Base-by-base conservation (phyloP, 2,113 vertebrate species). In the Rostratula benghalensis region DNA sequence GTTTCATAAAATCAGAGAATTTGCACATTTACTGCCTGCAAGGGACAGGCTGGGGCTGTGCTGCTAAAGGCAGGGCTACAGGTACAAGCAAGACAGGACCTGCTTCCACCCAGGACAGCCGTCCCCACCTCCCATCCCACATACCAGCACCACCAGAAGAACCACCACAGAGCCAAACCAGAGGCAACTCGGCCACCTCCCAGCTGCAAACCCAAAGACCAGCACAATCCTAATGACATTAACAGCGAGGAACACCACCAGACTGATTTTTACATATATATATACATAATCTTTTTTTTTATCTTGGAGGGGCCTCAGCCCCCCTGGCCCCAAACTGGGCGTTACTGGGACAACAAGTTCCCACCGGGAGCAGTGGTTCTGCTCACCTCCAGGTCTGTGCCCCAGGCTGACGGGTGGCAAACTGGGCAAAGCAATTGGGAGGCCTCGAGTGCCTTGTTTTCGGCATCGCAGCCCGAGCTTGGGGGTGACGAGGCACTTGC, bases 81-180 rank as follows among this genome's bases (percentile, higher is more conserved):
- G 35, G 12, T 11, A 5, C 5, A 3, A 3, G 2, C 10, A 18
- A 1, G 13, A 1, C 45, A 4, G 9, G 59, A 10, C 22, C 91
- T 1, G 37, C 63, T 71, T 7, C 70, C 77, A 19, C 6, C 30
- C 31, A 4, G 65, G 6, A 71, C 6, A 48, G 2, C 9, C 43
- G 1, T 70, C 11, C 63, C 76, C 35, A 5, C 5, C 7, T 4
- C 51, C 77, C 1, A 1, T 13, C 68, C 85, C 61, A 4, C 0
- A 1, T 53, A 2, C 51, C 83, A 15, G 33, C 46, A 13, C 28
- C 33, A 0, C 30, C 37, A 39, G 39, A 39, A 20, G 57, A 50
- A 13, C n/a, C 80, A 4, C 28, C 65, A 1, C 9, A 2, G 39
- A 41, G 56, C 54, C 6, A 22, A 57, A 1, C 23, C 3, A 0